These are phyloP conservation scores for Tetheella fluctuosa DNA, from an alignment of 2,888 invertebrate species.

Conservation along the genomic window DNA sequence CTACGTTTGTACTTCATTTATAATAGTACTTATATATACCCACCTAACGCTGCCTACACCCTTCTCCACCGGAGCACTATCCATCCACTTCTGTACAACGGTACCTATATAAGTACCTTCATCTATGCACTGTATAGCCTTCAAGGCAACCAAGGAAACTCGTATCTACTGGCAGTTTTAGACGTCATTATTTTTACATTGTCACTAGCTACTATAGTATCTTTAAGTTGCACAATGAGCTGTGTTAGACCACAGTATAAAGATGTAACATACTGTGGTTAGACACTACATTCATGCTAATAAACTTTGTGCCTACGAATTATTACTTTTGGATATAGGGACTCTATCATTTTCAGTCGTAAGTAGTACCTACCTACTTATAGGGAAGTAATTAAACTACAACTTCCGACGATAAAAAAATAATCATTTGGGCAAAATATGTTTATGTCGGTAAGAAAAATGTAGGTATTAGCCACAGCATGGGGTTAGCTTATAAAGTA, in stretches of 20 bases:
- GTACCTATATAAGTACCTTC: not conserved
- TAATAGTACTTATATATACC: too few species aligned
- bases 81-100: not conserved
- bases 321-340: too few species aligned
- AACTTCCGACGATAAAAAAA: too few species aligned
- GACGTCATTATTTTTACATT: not conserved
- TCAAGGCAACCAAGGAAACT: not conserved
- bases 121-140: not conserved
- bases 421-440: too few species aligned
- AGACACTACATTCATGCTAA: not conserved
- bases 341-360: too few species aligned
- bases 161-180: not conserved
- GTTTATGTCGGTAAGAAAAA: too few species aligned
- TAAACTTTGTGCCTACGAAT: not conserved
- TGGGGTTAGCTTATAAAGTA: too few species aligned
- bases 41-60: not conserved
- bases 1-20: not conserved
- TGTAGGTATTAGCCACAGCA: too few species aligned
- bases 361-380: too few species aligned
- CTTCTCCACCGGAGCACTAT: not conserved
- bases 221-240: not conserved
- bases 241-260: not conserved
- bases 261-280: too few species aligned
- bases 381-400: too few species aligned
- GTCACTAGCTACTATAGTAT: not conserved